Base-by-base conservation (phyloP, 2,888 invertebrate species). In the Dilophus febrilis region DNA sequence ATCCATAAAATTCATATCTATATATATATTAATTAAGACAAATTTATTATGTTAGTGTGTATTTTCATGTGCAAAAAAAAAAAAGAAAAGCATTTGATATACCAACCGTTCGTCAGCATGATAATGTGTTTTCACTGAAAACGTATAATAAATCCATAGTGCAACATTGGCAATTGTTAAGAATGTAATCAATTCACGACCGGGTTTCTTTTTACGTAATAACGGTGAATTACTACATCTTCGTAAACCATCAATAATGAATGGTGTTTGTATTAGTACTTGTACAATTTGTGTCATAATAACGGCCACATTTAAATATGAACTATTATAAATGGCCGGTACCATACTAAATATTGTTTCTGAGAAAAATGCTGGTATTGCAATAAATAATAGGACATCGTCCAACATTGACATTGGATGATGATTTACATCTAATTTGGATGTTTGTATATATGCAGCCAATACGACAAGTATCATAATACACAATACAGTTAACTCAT, bases 131-230 rank as follows among this genome's bases (percentile, higher is more conserved):
- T 68, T 68, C 50, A 65, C 66, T 2, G 68, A 67, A 62, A 83
- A 81, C 1, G 81, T 80, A 53, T 78, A 72, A 50, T 75, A 71
- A 40, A 81, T 68, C 82, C 83, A 84, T 66, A 81, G 68, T 34
- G 77, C 76, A 7, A 83, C 73, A 57, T 85, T 85, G 48, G 74
- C 67, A 41, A 83, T 76, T 17, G 82, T 67, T 31, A 84, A 65
- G 61, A 83, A 83, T 50, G 80, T 83, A 35, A 84, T 67, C 18
- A 81, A 61, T 51, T 83, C 82, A 4, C 83, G 64, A 4, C 82
- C 84, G 0, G 81, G 82, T 54, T 82, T 83, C 43, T 64, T 60
- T 34, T 70, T 67, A 10, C 77, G 70, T 3, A 77, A 64, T 38
- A 69, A 66, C 46, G 68, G 66, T 14, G 66, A 64, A 56, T 78